phyloP scores from a whole-genome alignment of 2,888 invertebrate genomes.

The Macaria liturata region DNA sequence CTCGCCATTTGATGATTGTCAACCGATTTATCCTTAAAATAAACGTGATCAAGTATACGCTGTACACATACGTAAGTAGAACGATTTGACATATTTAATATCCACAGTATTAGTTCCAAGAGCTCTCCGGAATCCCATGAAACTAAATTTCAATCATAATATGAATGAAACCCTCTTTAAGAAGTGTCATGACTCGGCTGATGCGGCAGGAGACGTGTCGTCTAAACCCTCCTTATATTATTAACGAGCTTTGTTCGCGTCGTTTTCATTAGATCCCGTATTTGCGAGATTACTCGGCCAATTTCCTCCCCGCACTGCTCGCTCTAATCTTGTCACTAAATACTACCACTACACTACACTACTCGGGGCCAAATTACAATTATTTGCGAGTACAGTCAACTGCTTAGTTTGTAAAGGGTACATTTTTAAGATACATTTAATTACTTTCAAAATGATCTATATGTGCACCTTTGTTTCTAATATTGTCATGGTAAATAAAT shows the following conservation, averaged over 20 bases:
- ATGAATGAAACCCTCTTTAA: slow-evolving; percentile 16
- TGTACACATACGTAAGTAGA: too few relatives aligned
- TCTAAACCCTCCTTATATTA: slow-evolving; percentile 42
- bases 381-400: slow-evolving; percentile 16
- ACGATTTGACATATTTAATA: too few relatives aligned
- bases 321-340: slow-evolving; percentile 77
- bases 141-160: slow-evolving; percentile 19
- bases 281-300: slow-evolving; percentile 59
- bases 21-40: too few relatives aligned
- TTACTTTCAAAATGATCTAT: too few relatives aligned
- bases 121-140: not conserved
- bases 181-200: slow-evolving; percentile 18
- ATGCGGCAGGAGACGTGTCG: slow-evolving; percentile 31
- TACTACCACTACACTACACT: too few relatives aligned
- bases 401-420: not conserved
- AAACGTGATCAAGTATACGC: too few relatives aligned
- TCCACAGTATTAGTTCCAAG: too few relatives aligned
- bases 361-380: slow-evolving; percentile 67
- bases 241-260: slow-evolving; percentile 47
- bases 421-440: too few relatives aligned
- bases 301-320: slow-evolving; percentile 54
- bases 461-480: too few relatives aligned
- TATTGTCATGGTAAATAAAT: too few relatives aligned
- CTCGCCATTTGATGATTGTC: too few relatives aligned
- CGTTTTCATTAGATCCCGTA: slow-evolving; percentile 64